These are phyloP conservation scores for Platichthys flesus DNA, from an alignment of 2,113 vertebrate species.

Conservation along the genomic window DNA sequence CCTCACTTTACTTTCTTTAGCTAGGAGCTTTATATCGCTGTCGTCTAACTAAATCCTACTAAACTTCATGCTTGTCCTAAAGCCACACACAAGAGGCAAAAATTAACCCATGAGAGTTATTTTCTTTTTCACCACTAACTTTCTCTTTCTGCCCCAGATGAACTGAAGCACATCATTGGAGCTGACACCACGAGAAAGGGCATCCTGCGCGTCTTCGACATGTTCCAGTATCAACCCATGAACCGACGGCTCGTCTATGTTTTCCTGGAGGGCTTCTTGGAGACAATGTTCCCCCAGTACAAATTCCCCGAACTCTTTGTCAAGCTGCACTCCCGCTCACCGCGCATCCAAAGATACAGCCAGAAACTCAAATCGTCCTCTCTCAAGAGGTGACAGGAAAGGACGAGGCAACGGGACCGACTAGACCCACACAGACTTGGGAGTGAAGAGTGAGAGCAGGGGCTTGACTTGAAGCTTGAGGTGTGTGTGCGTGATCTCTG, in stretches of 20 bases:
- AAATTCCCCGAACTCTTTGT: slow-evolving; percentile 97
- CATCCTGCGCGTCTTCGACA: slow-evolving; percentile 97
- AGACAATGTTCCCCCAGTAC: slow-evolving; percentile 97
- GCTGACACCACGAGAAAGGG: slow-evolving; percentile 93
- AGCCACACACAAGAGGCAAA: background rate
- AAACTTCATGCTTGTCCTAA: background rate
- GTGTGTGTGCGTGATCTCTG: slow-evolving; percentile 39
- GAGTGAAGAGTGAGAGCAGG: slow-evolving; percentile 19
- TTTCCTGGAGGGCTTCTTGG: slow-evolving; percentile 97
- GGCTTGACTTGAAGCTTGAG: slow-evolving; percentile 28
- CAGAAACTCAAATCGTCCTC: slow-evolving; percentile 91
- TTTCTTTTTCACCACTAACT: background rate
- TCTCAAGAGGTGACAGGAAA: slow-evolving; percentile 96
- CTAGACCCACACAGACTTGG: slow-evolving; percentile 36
- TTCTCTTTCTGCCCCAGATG: slow-evolving; percentile 66
- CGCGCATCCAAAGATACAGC: slow-evolving; percentile 90
- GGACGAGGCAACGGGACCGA: slow-evolving; percentile 27
- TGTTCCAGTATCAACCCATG: slow-evolving; percentile 97
- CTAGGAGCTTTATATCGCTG: background rate
- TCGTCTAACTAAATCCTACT: background rate
- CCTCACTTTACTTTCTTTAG: background rate
- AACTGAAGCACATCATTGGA: slow-evolving; percentile 86
- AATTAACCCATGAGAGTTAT: background rate
- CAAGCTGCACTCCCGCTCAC: slow-evolving; percentile 96
- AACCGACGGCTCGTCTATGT: slow-evolving; percentile 97